A percentile compares a stretch with the other conserved stretches of the same genome.
Evolutionary conservation across 2,113 vertebrate genomes (phyloP).

Genomic region (Talpa occidentalis): DNA sequence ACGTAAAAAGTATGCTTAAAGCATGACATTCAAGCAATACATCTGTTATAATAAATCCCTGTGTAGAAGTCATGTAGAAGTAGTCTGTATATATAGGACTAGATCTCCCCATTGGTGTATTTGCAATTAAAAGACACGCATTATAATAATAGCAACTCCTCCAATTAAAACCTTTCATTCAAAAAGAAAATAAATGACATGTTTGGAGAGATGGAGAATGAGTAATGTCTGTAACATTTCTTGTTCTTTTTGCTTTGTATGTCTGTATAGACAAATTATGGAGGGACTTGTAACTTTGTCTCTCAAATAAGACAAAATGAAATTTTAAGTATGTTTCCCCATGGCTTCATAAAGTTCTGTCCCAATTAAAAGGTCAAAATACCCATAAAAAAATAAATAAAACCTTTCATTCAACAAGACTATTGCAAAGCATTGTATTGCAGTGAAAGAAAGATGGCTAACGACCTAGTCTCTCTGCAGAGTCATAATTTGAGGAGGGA

Average conservation of each 20-base stretch:
- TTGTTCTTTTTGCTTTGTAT: background rate
- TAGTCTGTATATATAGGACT: background rate
- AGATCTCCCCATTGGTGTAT: background rate
- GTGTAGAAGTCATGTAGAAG: background rate
- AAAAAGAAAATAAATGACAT: background rate
- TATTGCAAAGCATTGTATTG: background rate
- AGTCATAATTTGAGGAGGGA: constrained; percentile 5
- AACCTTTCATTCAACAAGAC: background rate
- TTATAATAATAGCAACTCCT: background rate
- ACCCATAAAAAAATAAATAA: too few relatives aligned
- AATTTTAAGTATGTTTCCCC: background rate
- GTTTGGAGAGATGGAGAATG: background rate
- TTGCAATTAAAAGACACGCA: constrained; percentile 3
- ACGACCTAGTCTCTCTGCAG: background rate
- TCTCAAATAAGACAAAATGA: background rate
- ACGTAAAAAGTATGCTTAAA: constrained; percentile 22
- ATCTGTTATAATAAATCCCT: background rate
- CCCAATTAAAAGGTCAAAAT: background rate
- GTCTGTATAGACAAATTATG: background rate
- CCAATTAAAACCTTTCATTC: constrained; percentile 21
- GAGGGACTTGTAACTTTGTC: background rate
- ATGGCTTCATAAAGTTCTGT: background rate
- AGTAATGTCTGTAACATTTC: background rate
- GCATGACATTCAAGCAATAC: background rate
- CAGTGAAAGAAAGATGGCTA: background rate